Percentiles rank a stretch among this genome's conserved stretches.
Evolutionary conservation across 2,113 vertebrate genomes (phyloP).

Genomic region (Neodontobutis hainanensis): DNA sequence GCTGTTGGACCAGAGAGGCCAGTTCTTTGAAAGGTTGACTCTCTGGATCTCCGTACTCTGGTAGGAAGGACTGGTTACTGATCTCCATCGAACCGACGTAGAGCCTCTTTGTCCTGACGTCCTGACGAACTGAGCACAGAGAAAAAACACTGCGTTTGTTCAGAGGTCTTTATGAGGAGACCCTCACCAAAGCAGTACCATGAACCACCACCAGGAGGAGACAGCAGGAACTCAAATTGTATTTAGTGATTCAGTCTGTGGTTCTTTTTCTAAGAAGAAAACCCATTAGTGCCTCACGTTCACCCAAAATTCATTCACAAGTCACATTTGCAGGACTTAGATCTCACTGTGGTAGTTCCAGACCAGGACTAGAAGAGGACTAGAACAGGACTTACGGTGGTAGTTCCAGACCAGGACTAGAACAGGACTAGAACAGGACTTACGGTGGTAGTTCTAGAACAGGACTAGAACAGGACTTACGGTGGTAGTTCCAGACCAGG

Average conservation of each 20-base stretch:
- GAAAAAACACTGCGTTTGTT: background rate
- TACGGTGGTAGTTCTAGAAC: background rate
- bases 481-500: conserved; percentile 75
- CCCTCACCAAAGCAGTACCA: too few relatives aligned
- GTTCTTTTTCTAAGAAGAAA: too few relatives aligned
- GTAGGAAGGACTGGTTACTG: conserved; percentile 37
- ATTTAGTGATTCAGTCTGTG: too few relatives aligned
- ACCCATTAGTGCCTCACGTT: too few relatives aligned
- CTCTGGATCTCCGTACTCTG: conserved; percentile 55
- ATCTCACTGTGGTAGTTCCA: background rate
- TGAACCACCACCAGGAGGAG: too few relatives aligned
- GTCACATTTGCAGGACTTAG: too few relatives aligned
- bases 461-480: conserved; percentile 54
- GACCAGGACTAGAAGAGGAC: background rate
- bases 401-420: conserved; percentile 79
- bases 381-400: conserved; percentile 61
- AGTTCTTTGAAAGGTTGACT: conserved; percentile 59
- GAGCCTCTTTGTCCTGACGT: conserved; percentile 42
- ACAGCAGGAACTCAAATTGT: too few relatives aligned
- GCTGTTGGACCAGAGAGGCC: conserved; percentile 47
- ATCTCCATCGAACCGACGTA: conserved; percentile 74
- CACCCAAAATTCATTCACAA: too few relatives aligned
- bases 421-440: too few relatives aligned
- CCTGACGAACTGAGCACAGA: conserved; percentile 50
- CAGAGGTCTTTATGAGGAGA: background rate